Conservation (phyloP, 1,140 invertebrate genomes). For the Musca vetustissima region DNA sequence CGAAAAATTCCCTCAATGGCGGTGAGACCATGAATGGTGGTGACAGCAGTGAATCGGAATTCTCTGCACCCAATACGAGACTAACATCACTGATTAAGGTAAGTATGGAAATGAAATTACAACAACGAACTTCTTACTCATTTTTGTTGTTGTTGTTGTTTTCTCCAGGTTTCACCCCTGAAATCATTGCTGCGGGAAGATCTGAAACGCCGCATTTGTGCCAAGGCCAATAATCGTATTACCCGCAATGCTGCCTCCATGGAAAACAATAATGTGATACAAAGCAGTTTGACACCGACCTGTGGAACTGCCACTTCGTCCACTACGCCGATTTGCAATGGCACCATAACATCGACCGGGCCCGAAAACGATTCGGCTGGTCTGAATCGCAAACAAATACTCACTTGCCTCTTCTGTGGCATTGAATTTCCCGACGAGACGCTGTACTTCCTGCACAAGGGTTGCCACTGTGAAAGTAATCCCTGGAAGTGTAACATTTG, state of each 20-base stretch:
- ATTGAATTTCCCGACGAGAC: constrained; percentile 95
- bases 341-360: constrained; percentile 67
- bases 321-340: constrained; percentile 60
- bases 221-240: constrained; percentile 60
- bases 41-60: constrained; percentile 42
- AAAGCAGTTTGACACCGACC: constrained; percentile 23
- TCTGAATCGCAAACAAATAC: constrained; percentile 58
- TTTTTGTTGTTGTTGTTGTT: background rate
- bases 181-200: constrained; percentile 81
- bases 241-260: constrained; percentile 50
- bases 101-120: constrained; percentile 4
- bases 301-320: constrained; percentile 30
- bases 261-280: constrained; percentile 47
- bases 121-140: background rate
- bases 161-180: constrained; percentile 71
- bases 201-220: constrained; percentile 72
- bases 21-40: constrained; percentile 31
- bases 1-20: constrained; percentile 28
- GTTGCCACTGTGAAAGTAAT: constrained; percentile 94
- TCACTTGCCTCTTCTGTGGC: constrained; percentile 85
- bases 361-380: constrained; percentile 56
- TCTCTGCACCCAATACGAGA: constrained; percentile 45
- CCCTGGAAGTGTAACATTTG: constrained; percentile 98
- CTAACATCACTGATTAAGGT: constrained; percentile 55
- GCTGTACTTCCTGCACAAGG: constrained; percentile 95